phyloP scores from a whole-genome alignment of 2,888 invertebrate genomes.

The Dione juno region DNA sequence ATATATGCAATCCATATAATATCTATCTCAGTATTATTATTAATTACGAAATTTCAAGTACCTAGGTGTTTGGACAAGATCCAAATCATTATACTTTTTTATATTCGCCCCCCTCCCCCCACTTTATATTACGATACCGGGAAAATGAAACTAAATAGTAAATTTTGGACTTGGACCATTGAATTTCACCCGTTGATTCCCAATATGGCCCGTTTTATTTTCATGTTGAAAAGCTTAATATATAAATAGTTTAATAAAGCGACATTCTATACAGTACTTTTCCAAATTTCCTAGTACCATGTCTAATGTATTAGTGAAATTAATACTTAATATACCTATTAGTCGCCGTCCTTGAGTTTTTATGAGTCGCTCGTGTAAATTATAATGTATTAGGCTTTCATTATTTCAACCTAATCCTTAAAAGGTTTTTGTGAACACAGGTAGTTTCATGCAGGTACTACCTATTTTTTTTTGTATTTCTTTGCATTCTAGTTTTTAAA shows the following conservation, averaged over 20 bases:
- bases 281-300: not conserved
- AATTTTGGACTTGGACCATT: too few relatives aligned
- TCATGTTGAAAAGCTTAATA: not conserved
- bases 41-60: not conserved
- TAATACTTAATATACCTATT: not conserved
- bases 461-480: not conserved
- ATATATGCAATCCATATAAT: too few relatives aligned
- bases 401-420: not conserved
- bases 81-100: too few relatives aligned
- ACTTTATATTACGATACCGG: too few relatives aligned
- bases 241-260: not conserved
- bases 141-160: too few relatives aligned
- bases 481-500: not conserved
- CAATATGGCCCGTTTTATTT: not conserved
- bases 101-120: too few relatives aligned
- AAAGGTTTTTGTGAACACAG: not conserved
- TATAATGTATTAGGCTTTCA: not conserved
- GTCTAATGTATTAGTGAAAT: not conserved
- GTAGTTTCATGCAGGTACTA: not conserved
- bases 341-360: conserved; percentile 5
- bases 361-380: not conserved
- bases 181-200: too few relatives aligned
- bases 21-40: not conserved
- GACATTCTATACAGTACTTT: not conserved
- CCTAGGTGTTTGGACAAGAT: too few relatives aligned